phyloP scores from a whole-genome alignment of 92 coral and sea anemone genomes.

The Diadumene lineata region DNA sequence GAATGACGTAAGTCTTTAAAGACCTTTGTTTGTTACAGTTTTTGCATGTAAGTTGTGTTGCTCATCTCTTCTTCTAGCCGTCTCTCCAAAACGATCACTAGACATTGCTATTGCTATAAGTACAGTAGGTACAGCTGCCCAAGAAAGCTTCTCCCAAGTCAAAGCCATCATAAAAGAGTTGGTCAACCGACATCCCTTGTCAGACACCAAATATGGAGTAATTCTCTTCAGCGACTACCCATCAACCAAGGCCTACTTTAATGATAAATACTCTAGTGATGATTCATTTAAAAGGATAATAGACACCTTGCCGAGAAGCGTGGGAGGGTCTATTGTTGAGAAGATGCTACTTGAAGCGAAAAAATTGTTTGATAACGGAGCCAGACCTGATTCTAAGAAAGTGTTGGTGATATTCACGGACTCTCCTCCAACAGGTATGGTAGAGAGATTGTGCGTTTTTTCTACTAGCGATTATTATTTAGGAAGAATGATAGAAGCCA shows the following conservation, averaged over 20 bases:
- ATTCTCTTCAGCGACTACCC: conserved; percentile 47
- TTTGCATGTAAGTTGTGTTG: too few relatives aligned
- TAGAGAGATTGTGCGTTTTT: too few relatives aligned
- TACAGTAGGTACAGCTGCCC: conserved; percentile 31
- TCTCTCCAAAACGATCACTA: conserved; percentile 22
- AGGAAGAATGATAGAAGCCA: too few relatives aligned
- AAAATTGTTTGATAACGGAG: conserved; percentile 48
- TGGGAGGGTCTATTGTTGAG: conserved; percentile 58
- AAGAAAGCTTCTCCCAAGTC: conserved; percentile 34
- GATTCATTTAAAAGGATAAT: conserved; percentile 47
- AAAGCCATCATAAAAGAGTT: conserved; percentile 43
- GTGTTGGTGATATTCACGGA: conserved; percentile 76
- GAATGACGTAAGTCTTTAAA: too few relatives aligned
- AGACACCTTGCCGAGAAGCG: conserved; percentile 46
- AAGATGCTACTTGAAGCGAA: conserved; percentile 64
- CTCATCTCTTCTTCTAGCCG: conserved; percentile 1
- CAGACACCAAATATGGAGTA: conserved; percentile 57
- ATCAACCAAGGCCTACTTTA: conserved; percentile 38
- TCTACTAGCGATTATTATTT: too few relatives aligned
- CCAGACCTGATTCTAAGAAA: conserved; percentile 68
- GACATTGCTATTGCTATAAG: conserved; percentile 53
- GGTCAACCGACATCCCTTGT: conserved; percentile 31
- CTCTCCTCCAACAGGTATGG: conserved; percentile 47
- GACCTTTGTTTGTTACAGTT: too few relatives aligned
- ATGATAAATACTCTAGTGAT: conserved; percentile 47